A percentile compares a stretch with the other conserved stretches of the same genome.
These are phyloP conservation scores for Ditula angustiorana DNA, from an alignment of 2,888 invertebrate genomes.

Conservation along the genomic window DNA sequence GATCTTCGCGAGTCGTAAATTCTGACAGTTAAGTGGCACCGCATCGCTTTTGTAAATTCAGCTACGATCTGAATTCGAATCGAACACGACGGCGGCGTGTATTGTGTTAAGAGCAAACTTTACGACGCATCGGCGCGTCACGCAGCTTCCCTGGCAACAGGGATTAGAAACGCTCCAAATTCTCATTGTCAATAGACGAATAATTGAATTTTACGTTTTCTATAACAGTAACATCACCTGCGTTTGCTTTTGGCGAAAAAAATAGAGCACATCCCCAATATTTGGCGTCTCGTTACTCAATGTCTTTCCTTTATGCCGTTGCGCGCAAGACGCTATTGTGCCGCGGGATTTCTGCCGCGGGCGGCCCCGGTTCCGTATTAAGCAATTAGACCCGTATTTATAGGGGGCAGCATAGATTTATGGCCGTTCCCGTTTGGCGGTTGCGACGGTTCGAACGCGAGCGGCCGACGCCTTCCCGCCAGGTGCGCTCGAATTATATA, in stretches of 20 bases:
- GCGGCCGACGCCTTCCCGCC: constrained; percentile 66
- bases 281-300: constrained; percentile 80
- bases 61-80: neutral
- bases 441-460: constrained; percentile 56
- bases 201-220: constrained; percentile 79
- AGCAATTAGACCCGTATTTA: constrained; percentile 77
- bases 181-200: constrained; percentile 71
- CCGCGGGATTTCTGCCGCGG: constrained; percentile 55
- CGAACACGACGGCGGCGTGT: neutral
- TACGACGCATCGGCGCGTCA: constrained; percentile 39
- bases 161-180: constrained; percentile 67
- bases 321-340: constrained; percentile 66
- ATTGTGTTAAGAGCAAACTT: constrained; percentile 24
- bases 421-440: constrained; percentile 53
- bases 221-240: constrained; percentile 78
- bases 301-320: constrained; percentile 70
- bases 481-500: constrained; percentile 75
- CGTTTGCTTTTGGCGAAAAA: constrained; percentile 60
- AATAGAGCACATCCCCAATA: constrained; percentile 67
- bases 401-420: constrained; percentile 71
- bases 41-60: constrained; percentile 29
- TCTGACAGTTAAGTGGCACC: constrained; percentile 35
- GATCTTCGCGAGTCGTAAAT: constrained; percentile 37
- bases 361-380: constrained; percentile 59
- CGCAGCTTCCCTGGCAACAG: constrained; percentile 59